phyloP scores from a whole-genome alignment of 1,140 invertebrate genomes.

The Teleogryllus occipitalis region DNA sequence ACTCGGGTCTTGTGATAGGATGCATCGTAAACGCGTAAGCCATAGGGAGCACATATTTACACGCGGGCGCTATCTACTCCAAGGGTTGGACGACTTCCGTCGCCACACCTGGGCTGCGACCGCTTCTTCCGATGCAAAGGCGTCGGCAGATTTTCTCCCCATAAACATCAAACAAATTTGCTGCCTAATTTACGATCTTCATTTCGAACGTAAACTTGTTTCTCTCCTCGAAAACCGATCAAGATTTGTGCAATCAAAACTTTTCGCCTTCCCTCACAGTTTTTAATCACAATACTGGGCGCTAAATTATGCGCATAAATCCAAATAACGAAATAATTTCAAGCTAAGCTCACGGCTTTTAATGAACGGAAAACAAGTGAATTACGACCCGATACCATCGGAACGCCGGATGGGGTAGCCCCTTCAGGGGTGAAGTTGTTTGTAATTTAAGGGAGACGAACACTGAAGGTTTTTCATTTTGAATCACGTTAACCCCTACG shows the following conservation, averaged over 20 bases:
- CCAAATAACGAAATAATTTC: neutral
- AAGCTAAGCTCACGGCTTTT: neutral
- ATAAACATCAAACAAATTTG: neutral
- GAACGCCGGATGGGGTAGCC: no score
- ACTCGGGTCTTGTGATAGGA: neutral
- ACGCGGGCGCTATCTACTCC: neutral
- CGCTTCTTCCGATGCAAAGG: neutral
- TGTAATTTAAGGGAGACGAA: neutral
- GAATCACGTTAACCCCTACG: no score
- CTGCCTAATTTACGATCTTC: neutral
- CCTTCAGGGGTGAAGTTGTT: neutral
- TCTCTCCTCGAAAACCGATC: neutral
- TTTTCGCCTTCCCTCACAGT: neutral
- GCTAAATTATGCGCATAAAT: neutral
- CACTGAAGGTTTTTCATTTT: no score
- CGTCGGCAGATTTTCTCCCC: neutral
- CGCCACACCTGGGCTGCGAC: neutral
- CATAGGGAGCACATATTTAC: neutral
- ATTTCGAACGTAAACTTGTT: neutral
- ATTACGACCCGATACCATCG: neutral
- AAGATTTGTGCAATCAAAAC: neutral
- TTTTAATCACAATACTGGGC: neutral
- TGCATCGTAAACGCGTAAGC: neutral
- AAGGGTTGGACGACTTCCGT: neutral
- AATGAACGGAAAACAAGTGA: neutral